Base-by-base conservation (phyloP, 1,140 invertebrate species). In the Gryon sp. region DNA sequence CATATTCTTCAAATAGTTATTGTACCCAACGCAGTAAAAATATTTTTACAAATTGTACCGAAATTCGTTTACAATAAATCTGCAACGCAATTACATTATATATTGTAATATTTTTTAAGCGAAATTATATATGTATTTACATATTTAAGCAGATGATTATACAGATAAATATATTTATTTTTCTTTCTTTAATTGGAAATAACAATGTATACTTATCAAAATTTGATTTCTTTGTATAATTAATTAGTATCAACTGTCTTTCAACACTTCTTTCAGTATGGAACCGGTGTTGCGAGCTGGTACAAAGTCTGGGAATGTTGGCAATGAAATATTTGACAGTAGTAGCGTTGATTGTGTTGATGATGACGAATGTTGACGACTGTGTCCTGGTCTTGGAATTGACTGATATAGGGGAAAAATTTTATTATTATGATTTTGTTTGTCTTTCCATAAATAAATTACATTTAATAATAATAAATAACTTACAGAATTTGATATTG, bases 221-320 rank as follows among this genome's bases (percentile, higher is more conserved):
- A 41, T 40, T 34, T 45, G 2, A 2, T 24, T 16, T 38, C 1
- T 16, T 38, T 38, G 4, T 34, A 15, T 9, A 40, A 6, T 4
- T 45, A n/a, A 43, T 82, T 82, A 88, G 80, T 87, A 90, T 92
- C 91, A 92, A 70, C 90, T 91, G 72, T 93, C 92, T 76, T 91
- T 93, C 9, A 93, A 83, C 15, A 93, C 92, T 86, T 93, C 92
- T 85, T 93, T 93, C 20, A 93, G 83, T 80, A 93, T 93, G 2
- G 92, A 92, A 74, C 92, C 92, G 36, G 92, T 92, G 84, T 92
- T 93, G 77, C 92, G 89, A 15, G 90, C 89, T 28, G 92, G 90
- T 11, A 90, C 87, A 76, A 93, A 93, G 81, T 92, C 91, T 11
- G 89, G 89, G 80, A 92, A 91, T 72, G 90, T 90, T 30, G 91